Evolutionary conservation across 2,113 vertebrate genomes (phyloP).

Genomic region (Gymnocephalus cernua): DNA sequence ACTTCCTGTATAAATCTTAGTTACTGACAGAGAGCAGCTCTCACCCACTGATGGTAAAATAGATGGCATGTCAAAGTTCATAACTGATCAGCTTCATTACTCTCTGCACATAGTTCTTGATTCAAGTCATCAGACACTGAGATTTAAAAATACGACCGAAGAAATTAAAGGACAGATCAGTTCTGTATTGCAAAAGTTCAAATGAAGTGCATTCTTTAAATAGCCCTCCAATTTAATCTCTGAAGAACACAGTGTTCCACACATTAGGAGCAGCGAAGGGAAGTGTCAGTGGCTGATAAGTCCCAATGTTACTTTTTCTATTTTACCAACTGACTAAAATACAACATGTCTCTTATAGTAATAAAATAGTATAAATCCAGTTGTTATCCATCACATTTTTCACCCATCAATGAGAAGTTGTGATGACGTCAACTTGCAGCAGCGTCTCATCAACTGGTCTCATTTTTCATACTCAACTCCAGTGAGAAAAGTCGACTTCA

Average conservation of each 20-base stretch:
- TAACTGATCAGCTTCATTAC: neutral
- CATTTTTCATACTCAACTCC: neutral
- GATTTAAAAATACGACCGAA: constrained; percentile 26
- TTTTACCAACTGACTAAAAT: constrained; percentile 16
- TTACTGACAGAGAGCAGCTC: neutral
- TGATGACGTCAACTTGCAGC: neutral
- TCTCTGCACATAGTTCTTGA: constrained; percentile 1
- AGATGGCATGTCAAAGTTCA: constrained; percentile 23
- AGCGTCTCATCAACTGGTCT: neutral
- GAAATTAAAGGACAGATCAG: constrained; percentile 35
- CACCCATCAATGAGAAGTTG: neutral
- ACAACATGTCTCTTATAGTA: constrained; percentile 18
- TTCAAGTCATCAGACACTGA: constrained; percentile 8
- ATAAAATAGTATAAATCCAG: constrained; percentile 20
- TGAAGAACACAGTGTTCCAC: constrained; percentile 18
- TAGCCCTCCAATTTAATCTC: constrained; percentile 48
- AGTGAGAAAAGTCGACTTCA: neutral
- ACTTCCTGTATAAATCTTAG: neutral
- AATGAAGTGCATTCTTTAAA: constrained; percentile 62
- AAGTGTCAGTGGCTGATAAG: constrained; percentile 27
- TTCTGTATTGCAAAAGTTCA: constrained; percentile 53
- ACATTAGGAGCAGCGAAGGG: constrained; percentile 11
- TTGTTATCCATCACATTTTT: neutral
- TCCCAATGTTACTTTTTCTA: constrained; percentile 6
- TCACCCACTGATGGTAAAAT: constrained; percentile 18